Evolutionary conservation across 2,797 vertebrate genomes (phyloP), one percentile per base, ranked within the genome.

Genomic region (Manis javanica): DNA sequence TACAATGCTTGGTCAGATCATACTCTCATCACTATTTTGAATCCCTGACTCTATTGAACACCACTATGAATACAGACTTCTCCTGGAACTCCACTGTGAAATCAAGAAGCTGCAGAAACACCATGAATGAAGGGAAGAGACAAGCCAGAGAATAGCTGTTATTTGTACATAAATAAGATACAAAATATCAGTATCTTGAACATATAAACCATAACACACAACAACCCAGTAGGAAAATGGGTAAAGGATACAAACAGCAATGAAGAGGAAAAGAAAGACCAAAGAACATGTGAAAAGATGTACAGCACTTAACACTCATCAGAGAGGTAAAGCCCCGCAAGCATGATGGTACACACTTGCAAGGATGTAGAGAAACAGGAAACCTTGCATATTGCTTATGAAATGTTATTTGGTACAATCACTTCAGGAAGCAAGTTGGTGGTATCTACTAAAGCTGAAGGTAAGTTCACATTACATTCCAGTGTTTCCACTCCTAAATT

Each of bases 331-430:
- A 69, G 16, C 23, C 59, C 69, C 63, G 63, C 31, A 81, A 57
- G n/a, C 34, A 16, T 11, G 12, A 26, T 11, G 49, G 19, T 10
- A 77, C 19, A 39, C 8, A 18, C 53, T 85, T 72, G 6, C 66
- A 77, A 92, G 42, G 34, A 66, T 92, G n/a, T 4, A 34, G 81
- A 64, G 90, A 94, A 85, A 74, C 13, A 93, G 69, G 63, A 64
- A 46, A 68, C 15, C 39, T 37, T 66, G 24, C 7, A 37, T 29
- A 24, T 21, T 85, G 72, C 5, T 66, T 64, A 88, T 26, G 51
- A 87, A 75, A 71, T 86, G 72, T 57, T 61, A 57, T 61, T 77
- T 46, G 59, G 19, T 69, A 34, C 26, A 86, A 29, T 9, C 19
- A 53, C 26, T 59, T 93, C 23, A 69, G 57, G 84, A 34, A 49